Base-by-base conservation (phyloP, 2,797 vertebrate species). In the Smutsia temminckii region DNA sequence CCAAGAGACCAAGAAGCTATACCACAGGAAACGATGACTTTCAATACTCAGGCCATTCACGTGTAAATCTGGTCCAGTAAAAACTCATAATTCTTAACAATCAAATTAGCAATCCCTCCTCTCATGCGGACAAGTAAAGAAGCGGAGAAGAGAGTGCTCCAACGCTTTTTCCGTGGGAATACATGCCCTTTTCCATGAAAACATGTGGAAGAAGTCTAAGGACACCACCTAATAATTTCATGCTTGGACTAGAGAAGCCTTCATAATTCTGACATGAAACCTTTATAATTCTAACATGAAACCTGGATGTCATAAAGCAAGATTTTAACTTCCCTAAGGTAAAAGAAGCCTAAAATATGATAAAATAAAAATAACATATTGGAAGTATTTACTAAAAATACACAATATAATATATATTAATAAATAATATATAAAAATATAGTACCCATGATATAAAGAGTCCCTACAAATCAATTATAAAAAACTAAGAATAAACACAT, bases 271-370 rank as follows among this genome's bases (percentile, higher is more conserved):
- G 11, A 46, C 46, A 46, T 46, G 46, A 37, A 51, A n/a, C 0
- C 6, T 79, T 69, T 79, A 27, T 63, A 85, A 89, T 29, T 85
- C 46, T 46, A 10, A 46, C 46, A 46, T 46, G 46, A 95, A 95
- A 69, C 2, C 8, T 86, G 34, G 17, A 77, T 79, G 23, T 59
- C 23, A 92, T 72, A 66, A 79, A 77, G 40, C 13, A 75, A 95
- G 71, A 55, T 37, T 78, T 80, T 89, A 59, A 95, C 6, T 75
- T 37, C 81, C 53, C 51, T 32, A 87, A 80, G 27, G n/a, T 27
- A 87, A 93, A 91, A n/a, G 20, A 53, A 92, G 4, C 14, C 40
- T 79, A 89, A 68, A 89, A 87, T 71, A 85, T 90, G 29, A 72
- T 71, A 88, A 94, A 81, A 53, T 3, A 63, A 91, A 81, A 72